Conservation (phyloP, 1,140 invertebrate genomes). For the Drosophila fuyamai region DNA sequence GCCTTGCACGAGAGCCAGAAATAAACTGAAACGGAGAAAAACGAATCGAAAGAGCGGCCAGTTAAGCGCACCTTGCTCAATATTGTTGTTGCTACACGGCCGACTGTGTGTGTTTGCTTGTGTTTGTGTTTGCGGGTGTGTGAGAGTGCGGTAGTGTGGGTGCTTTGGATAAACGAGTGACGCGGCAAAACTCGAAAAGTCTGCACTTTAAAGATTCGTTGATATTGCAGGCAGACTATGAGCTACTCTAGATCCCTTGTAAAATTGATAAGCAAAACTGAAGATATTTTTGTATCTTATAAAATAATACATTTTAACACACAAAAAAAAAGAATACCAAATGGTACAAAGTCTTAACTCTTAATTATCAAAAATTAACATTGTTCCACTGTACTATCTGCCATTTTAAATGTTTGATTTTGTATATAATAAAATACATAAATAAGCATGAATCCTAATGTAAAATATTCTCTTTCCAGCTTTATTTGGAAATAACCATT, state of each 20-base stretch:
- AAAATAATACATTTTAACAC: too few species aligned
- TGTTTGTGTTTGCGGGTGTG: conserved; percentile 12
- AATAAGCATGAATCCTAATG: too few species aligned
- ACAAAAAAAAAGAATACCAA: too few species aligned
- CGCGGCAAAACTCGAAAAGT: conserved; percentile 43
- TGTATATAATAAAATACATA: too few species aligned
- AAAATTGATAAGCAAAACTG: background rate
- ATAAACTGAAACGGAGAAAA: conserved; percentile 71
- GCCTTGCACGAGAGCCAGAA: conserved; percentile 80
- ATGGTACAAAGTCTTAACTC: too few species aligned
- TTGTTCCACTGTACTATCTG: too few species aligned
- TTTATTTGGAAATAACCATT: too few species aligned
- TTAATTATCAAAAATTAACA: too few species aligned
- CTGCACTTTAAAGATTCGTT: conserved; percentile 31
- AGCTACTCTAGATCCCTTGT: conserved; percentile 2
- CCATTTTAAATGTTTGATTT: too few species aligned
- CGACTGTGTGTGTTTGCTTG: conserved; percentile 4
- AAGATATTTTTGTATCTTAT: background rate
- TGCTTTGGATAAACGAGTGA: conserved; percentile 39
- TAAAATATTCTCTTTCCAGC: too few species aligned
- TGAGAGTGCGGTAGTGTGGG: conserved; percentile 49
- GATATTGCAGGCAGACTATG: background rate
- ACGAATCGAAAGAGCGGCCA: conserved; percentile 56
- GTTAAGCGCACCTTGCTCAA: conserved; percentile 81
- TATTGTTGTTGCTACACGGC: conserved; percentile 63